Percentiles rank a stretch among this genome's conserved stretches.
phyloP scores from a whole-genome alignment of 2,888 invertebrate genomes.

The Drosophila antonietae region DNA sequence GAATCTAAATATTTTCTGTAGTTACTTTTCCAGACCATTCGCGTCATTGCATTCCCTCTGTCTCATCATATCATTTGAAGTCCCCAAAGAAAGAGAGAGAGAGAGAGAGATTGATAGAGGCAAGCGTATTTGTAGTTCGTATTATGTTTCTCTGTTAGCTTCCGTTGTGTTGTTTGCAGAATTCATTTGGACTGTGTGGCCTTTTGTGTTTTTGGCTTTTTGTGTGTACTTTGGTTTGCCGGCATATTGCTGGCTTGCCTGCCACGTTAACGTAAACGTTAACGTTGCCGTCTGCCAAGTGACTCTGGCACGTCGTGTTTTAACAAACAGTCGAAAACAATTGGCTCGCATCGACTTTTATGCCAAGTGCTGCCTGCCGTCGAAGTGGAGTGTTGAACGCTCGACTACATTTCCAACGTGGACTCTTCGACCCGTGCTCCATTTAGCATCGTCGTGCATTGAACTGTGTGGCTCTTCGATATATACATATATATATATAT shows the following conservation, averaged over 20 bases:
- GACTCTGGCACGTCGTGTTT: constrained; percentile 66
- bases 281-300: constrained; percentile 46
- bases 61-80: not conserved
- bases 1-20: not conserved
- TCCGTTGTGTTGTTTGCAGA: constrained; percentile 28
- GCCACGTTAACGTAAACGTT: constrained; percentile 27
- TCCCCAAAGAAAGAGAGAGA: not conserved
- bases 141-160: not conserved
- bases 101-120: not conserved
- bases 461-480: constrained; percentile 72
- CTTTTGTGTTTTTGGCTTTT: constrained; percentile 39
- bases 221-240: constrained; percentile 35
- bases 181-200: constrained; percentile 46
- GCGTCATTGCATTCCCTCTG: not conserved
- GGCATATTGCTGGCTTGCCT: constrained; percentile 13
- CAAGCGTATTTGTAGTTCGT: constrained; percentile 27
- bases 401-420: constrained; percentile 21
- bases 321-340: constrained; percentile 70
- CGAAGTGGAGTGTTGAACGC: constrained; percentile 53
- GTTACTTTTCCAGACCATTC: too few relatives aligned
- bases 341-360: constrained; percentile 64
- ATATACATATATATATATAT: not conserved
- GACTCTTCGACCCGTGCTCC: constrained; percentile 30
- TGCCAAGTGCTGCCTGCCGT: constrained; percentile 55
- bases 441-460: constrained; percentile 63